Conservation (phyloP, 2,888 invertebrate species). For the Isotomurus palustris region DNA sequence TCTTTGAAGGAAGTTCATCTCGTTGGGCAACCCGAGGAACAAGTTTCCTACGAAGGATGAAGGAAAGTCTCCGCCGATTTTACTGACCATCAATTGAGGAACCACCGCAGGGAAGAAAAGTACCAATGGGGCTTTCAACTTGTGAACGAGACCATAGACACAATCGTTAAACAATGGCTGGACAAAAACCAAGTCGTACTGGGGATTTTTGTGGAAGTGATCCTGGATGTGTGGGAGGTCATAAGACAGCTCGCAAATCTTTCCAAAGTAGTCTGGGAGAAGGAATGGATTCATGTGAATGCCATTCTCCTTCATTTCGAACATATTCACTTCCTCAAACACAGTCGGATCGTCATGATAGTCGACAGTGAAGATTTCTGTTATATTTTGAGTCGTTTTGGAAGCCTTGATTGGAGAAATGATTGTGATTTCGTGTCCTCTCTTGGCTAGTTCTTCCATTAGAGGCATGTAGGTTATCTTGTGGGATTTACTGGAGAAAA, state of each 20-base stretch:
- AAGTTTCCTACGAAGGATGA: slow-evolving; percentile 48
- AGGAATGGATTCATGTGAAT: slow-evolving; percentile 12
- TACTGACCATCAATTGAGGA: slow-evolving; percentile 7
- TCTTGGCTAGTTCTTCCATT: slow-evolving; percentile 53
- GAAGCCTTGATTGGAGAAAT: slow-evolving; percentile 52
- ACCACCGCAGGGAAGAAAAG: slow-evolving; percentile 40
- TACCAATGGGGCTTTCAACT: slow-evolving; percentile 48
- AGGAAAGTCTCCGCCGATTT: slow-evolving; percentile 42
- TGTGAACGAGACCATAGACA: slow-evolving; percentile 44
- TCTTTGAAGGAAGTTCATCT: slow-evolving; percentile 47
- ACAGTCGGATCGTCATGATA: slow-evolving; percentile 6
- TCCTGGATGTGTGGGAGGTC: slow-evolving; percentile 23
- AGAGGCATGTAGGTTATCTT: slow-evolving; percentile 53
- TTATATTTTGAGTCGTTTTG: slow-evolving; percentile 50
- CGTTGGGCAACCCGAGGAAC: slow-evolving; percentile 40
- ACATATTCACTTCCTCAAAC: not conserved
- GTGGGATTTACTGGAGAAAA: slow-evolving; percentile 55
- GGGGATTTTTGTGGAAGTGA: slow-evolving; percentile 16
- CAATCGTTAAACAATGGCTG: slow-evolving; percentile 47
- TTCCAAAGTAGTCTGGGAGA: slow-evolving; percentile 6
- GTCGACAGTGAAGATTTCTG: slow-evolving; percentile 36
- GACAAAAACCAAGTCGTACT: slow-evolving; percentile 47
- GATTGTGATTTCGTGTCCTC: slow-evolving; percentile 57
- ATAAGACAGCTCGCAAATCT: slow-evolving; percentile 23
- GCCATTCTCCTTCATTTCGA: slow-evolving; percentile 19